Conservation (phyloP, 2,888 invertebrate species). For the Drosophila picticornis region DNA sequence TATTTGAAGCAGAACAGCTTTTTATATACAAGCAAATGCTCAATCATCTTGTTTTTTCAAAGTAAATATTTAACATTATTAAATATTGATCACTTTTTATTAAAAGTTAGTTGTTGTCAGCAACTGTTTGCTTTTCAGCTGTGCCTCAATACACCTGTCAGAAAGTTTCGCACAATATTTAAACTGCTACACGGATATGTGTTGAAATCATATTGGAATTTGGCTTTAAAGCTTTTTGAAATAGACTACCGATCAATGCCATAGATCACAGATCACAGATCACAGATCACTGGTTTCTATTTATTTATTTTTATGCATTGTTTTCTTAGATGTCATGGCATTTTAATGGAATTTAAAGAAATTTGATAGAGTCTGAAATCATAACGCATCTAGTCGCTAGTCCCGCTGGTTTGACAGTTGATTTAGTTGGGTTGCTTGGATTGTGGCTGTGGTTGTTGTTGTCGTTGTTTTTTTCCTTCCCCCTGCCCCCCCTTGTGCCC, state of each 20-base stretch:
- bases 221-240: neutral
- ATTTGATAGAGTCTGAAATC: constrained; percentile 78
- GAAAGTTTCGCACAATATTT: neutral
- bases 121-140: neutral
- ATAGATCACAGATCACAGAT: no score
- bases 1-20: neutral
- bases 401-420: constrained; percentile 47
- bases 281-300: constrained; percentile 34
- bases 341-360: constrained; percentile 75
- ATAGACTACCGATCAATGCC: neutral
- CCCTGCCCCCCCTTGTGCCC: neutral
- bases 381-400: constrained; percentile 53
- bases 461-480: neutral
- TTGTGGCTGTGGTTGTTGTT: neutral
- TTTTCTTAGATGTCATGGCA: constrained; percentile 68
- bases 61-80: neutral
- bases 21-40: neutral
- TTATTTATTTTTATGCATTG: constrained; percentile 68
- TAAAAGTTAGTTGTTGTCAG: neutral
- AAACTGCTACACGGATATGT: neutral
- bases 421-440: constrained; percentile 45
- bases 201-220: neutral
- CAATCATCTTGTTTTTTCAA: neutral
- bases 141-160: neutral
- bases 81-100: neutral